phyloP scores from a whole-genome alignment of 1,140 invertebrate species.

The Eubasilissa regina region DNA sequence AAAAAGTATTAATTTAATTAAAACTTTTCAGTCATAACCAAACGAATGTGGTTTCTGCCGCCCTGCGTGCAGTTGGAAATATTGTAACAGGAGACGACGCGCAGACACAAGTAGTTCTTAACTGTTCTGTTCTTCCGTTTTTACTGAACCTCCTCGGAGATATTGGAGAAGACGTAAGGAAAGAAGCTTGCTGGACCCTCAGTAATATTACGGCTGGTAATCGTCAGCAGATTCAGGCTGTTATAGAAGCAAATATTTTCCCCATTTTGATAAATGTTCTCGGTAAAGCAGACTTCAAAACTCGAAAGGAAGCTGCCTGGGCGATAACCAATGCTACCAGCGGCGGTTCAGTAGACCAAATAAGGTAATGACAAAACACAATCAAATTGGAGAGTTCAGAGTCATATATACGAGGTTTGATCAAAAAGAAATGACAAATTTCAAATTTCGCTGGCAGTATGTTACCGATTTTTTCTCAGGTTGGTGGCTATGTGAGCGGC shows the following conservation, averaged over 20 bases:
- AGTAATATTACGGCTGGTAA: conserved; percentile 99
- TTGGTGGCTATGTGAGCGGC: too few species aligned
- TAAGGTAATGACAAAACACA: conserved; percentile 73
- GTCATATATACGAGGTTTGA: too few species aligned
- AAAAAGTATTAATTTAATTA: conserved; percentile 11
- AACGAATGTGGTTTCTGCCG: conserved; percentile 94
- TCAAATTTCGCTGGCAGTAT: too few species aligned
- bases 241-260: conserved; percentile 97
- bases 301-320: conserved; percentile 98
- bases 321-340: conserved; percentile 98
- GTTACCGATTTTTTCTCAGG: too few species aligned
- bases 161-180: conserved; percentile 89
- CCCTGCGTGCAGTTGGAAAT: conserved; percentile 95
- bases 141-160: conserved; percentile 87
- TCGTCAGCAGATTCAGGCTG: conserved; percentile 93
- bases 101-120: conserved; percentile 95
- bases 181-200: conserved; percentile 98
- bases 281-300: conserved; percentile 95
- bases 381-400: too few species aligned
- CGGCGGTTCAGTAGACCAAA: conserved; percentile 94
- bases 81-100: conserved; percentile 98
- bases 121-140: conserved; percentile 91
- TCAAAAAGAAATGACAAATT: too few species aligned
- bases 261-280: conserved; percentile 93
- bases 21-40: conserved; percentile 82